A percentile compares a stretch with the other conserved stretches of the same genome.
phyloP scores from a whole-genome alignment of 2,113 vertebrate species.

The Uria aalge region DNA sequence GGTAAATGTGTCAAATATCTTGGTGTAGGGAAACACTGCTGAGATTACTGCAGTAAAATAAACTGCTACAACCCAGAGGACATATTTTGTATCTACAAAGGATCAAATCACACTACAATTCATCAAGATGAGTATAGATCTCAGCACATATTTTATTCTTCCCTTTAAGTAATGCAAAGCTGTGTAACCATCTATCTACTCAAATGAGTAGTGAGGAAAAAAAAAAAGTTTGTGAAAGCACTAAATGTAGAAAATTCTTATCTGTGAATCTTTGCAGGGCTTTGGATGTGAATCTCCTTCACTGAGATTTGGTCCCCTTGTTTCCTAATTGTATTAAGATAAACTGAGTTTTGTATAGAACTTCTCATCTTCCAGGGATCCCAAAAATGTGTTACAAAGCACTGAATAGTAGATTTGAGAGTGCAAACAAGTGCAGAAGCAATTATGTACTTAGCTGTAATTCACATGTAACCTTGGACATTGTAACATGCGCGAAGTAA shows the following conservation, averaged over 20 bases:
- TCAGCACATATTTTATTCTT: not conserved
- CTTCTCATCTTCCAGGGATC: not conserved
- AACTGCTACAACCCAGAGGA: not conserved
- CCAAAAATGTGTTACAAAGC: not conserved
- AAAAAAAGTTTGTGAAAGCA: not conserved
- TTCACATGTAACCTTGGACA: not conserved
- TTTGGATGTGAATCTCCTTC: not conserved
- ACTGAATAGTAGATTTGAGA: not conserved
- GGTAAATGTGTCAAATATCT: slow-evolving; percentile 1
- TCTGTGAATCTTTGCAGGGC: not conserved
- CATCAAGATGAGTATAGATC: not conserved
- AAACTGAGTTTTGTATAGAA: not conserved
- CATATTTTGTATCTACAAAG: not conserved
- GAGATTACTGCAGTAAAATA: slow-evolving; percentile 11
- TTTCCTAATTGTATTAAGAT: not conserved
- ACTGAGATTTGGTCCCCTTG: not conserved
- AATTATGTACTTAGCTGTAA: not conserved
- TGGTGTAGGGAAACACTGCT: not conserved
- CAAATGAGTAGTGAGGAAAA: not conserved
- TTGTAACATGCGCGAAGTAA: not conserved
- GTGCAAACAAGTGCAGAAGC: not conserved
- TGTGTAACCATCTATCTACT: not conserved
- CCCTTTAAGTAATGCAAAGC: not conserved
- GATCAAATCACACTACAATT: not conserved
- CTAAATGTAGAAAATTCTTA: not conserved